Evolutionary conservation across 2,113 vertebrate genomes (phyloP).

Genomic region (Pseudolaguvia tuberculata): DNA sequence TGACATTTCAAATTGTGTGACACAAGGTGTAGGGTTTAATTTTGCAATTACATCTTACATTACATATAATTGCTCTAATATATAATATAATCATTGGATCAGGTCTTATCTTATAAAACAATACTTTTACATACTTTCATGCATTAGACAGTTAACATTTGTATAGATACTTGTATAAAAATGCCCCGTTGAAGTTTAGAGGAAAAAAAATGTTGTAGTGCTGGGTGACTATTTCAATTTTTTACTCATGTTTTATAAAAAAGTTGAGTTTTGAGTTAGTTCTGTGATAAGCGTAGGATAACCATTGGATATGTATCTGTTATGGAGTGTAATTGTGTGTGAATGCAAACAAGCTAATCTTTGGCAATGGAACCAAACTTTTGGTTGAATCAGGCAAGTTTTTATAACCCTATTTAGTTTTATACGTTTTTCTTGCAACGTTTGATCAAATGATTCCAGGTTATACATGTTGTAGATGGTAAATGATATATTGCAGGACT

Average conservation of each 20-base stretch:
- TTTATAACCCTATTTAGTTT: not conserved
- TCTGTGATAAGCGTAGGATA: not conserved
- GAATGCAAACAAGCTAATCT: slow-evolving; percentile 36
- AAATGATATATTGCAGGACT: not conserved
- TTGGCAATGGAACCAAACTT: slow-evolving; percentile 39
- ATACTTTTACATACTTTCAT: no score
- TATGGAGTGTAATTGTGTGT: slow-evolving; percentile 26
- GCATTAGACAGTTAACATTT: no score
- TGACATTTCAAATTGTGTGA: slow-evolving; percentile 28
- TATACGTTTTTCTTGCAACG: not conserved
- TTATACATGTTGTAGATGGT: not conserved
- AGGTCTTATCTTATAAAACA: no score
- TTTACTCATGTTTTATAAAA: no score
- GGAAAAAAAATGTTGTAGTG: no score
- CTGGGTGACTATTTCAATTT: no score
- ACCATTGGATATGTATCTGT: not conserved
- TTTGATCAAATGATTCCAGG: not conserved
- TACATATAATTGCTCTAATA: no score
- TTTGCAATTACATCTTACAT: not conserved
- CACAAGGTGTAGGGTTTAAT: not conserved
- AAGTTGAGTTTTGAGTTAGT: no score
- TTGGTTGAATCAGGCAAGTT: slow-evolving; percentile 36
- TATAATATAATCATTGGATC: no score
- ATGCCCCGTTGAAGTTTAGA: no score
- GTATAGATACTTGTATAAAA: no score